phyloP scores from a whole-genome alignment of 1,140 invertebrate genomes.

The Drosophila littoralis region DNA sequence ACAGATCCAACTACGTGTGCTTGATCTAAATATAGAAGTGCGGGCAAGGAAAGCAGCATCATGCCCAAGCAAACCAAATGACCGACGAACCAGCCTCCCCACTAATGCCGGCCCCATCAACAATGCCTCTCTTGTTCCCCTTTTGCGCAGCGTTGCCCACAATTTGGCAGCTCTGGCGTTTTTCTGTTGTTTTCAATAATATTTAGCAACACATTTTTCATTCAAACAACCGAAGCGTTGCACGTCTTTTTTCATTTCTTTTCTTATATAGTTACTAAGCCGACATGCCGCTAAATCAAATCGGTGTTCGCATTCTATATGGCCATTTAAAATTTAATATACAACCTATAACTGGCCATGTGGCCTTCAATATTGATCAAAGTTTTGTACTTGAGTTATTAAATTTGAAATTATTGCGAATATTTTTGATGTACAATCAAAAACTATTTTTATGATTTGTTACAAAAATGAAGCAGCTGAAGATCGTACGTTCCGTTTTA shows the following conservation, averaged over 20 bases:
- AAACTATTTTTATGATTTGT: constrained; percentile 2
- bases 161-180: constrained; percentile 49
- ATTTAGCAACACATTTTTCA: constrained; percentile 67
- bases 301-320: neutral
- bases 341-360: neutral
- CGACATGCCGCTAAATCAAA: constrained; percentile 11
- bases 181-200: constrained; percentile 71
- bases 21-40: constrained; percentile 68
- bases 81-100: constrained; percentile 49
- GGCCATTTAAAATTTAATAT: neutral
- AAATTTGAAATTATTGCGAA: neutral
- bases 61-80: constrained; percentile 61
- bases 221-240: constrained; percentile 33
- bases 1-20: constrained; percentile 77
- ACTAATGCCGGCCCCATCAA: constrained; percentile 5
- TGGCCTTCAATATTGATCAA: constrained; percentile 11
- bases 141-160: neutral
- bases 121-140: neutral
- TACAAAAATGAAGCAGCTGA: constrained; percentile 4
- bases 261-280: constrained; percentile 1
- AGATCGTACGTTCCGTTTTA: no score
- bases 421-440: neutral
- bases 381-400: neutral
- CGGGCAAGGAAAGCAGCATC: constrained; percentile 52
- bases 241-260: constrained; percentile 1